phyloP scores from a whole-genome alignment of 2,113 vertebrate species.

The Tachysurus fulvidraco region DNA sequence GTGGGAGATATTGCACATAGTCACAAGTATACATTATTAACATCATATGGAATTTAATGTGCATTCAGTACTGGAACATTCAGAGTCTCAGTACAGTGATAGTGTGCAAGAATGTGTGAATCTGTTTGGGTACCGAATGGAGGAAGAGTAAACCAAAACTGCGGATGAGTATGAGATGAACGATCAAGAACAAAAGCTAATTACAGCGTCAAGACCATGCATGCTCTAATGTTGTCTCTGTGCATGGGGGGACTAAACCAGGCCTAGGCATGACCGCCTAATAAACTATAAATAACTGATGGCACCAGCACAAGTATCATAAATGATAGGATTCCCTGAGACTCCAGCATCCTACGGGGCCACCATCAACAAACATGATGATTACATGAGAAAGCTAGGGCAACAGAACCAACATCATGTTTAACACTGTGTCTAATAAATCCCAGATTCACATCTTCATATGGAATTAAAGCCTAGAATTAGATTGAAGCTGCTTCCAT shows the following conservation, averaged over 20 bases:
- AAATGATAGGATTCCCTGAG: not conserved
- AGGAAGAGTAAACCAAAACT: not conserved
- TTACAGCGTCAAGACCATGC: not conserved
- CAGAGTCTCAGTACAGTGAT: too few species aligned
- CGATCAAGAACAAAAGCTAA: not conserved
- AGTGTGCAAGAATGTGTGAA: too few species aligned
- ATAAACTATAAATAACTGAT: not conserved
- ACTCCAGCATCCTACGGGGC: not conserved
- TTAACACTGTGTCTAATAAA: not conserved
- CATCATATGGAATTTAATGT: too few species aligned
- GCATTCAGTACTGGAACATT: too few species aligned
- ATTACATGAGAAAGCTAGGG: not conserved
- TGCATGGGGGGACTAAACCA: not conserved
- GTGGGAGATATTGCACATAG: too few species aligned
- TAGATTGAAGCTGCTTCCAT: not conserved
- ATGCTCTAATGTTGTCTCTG: not conserved
- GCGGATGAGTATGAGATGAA: not conserved
- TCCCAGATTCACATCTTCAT: not conserved
- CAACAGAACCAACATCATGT: not conserved
- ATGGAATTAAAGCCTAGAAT: not conserved
- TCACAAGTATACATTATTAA: too few species aligned
- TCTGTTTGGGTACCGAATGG: not conserved
- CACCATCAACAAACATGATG: not conserved
- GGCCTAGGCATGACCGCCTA: too few species aligned
- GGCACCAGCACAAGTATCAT: not conserved